These are phyloP conservation scores for Polydrusus tereticollis DNA, from an alignment of 2,888 invertebrate species.

Conservation along the genomic window DNA sequence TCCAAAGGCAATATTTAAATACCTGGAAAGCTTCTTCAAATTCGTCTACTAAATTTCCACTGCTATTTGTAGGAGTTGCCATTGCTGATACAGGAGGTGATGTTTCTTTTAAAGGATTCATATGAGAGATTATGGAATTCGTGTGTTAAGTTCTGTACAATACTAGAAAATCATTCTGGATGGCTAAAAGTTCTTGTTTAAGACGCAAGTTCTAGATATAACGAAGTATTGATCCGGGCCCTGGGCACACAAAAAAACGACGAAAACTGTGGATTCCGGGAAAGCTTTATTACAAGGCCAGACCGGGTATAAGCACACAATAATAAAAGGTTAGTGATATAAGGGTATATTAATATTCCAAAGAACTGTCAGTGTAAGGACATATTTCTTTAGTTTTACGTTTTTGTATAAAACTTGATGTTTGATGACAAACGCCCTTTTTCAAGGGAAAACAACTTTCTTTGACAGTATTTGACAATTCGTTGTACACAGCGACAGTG, in stretches of 20 bases:
- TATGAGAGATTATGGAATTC: constrained; percentile 25
- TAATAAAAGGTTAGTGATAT: too few species aligned
- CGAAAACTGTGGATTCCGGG: too few species aligned
- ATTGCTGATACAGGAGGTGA: constrained; percentile 70
- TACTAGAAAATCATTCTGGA: constrained; percentile 1
- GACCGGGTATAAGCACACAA: too few species aligned
- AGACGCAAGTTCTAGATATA: not conserved
- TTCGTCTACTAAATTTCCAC: constrained; percentile 89
- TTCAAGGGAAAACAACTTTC: not conserved
- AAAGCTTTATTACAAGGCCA: too few species aligned
- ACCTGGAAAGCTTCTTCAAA: constrained; percentile 94
- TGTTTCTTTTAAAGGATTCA: constrained; percentile 65
- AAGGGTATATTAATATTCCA: too few species aligned
- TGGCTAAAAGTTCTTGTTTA: not conserved
- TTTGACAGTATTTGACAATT: not conserved
- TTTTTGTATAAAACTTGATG: too few species aligned
- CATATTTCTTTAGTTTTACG: too few species aligned
- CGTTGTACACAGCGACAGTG: not conserved
- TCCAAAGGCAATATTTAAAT: constrained; percentile 51
- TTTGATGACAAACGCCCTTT: not conserved
- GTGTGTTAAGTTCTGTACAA: not conserved
- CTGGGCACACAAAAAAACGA: too few species aligned
- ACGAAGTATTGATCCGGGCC: not conserved
- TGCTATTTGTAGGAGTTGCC: constrained; percentile 86
- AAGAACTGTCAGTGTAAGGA: too few species aligned